Evolutionary conservation across 2,888 invertebrate genomes (phyloP), one percentile per base, ranked within the genome.

Genomic region (Drosophila mayaguana): DNA sequence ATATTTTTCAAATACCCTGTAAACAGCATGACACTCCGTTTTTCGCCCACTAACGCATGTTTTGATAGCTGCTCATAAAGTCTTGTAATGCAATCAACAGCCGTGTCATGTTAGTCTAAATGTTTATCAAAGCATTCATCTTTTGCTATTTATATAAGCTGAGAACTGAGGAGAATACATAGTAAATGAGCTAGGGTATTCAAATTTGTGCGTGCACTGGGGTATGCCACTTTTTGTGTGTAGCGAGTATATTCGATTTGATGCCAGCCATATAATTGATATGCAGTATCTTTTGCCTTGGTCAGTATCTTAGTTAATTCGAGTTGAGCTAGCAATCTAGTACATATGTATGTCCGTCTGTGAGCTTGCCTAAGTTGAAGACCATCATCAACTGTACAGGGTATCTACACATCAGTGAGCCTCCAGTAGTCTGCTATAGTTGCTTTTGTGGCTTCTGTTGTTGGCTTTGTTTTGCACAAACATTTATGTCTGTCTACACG

Each of bases 1-100:
- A 45, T 64, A 57, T 71, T 57, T 61, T 51, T 18, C 32, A 20
- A 22, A 56, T 77, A 72, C 62, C 38, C 45, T 56, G 36, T 32
- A 46, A 28, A n/a, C 12, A 16, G 14, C 9, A 25, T 14, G 38
- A 14, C 48, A 48, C 8, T 11, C 11, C n/a, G 22, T 40, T 45
- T 45, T 8, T 22, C 16, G 4, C 16, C 2, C 9, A 12, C 11
- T 6, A 7, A 2, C 12, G 4, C 5, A 55, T 16, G 45, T 22
- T 22, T 45, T 9, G 25, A 4, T n/a, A 16, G 9, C n/a, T 48
- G 11, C 48, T 46, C 16, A n/a, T 48, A 3, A 28, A 2, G 2
- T n/a, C n/a, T 6, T 6, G 11, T 11, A n/a, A 8, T 46, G 16
- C 46, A 9, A 1, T n/a, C 9, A 25, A 9, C 9, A 28, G 25